These are phyloP conservation scores for Zele albiditarsus DNA, from an alignment of 2,888 invertebrate genomes.

Conservation along the genomic window DNA sequence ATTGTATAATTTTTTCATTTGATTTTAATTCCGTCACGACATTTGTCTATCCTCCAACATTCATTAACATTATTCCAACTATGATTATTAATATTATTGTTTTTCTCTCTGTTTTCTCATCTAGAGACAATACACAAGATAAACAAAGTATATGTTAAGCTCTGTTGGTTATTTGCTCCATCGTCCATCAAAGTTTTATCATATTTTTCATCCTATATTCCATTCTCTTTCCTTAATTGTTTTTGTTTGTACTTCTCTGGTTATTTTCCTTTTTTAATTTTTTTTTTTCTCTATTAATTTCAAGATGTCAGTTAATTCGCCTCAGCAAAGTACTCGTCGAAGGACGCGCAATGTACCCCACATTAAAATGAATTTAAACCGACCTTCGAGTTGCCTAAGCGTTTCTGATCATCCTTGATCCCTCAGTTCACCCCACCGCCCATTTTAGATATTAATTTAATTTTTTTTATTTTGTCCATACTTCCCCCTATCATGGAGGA, in stretches of 20 bases:
- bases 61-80: background rate
- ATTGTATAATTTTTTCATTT: background rate
- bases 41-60: background rate
- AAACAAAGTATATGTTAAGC: background rate
- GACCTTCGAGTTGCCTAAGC: constrained; percentile 10
- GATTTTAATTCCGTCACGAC: background rate
- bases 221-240: background rate
- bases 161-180: background rate
- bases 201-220: background rate
- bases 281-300: constrained; percentile 19
- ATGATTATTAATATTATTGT: constrained; percentile 17
- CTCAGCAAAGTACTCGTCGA: background rate
- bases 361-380: background rate
- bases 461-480: constrained; percentile 28
- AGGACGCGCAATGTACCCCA: constrained; percentile 7
- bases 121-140: background rate
- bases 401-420: constrained; percentile 16
- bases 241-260: background rate
- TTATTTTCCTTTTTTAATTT: constrained; percentile 1
- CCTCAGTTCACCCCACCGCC: constrained; percentile 48
- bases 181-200: background rate
- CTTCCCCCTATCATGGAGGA: constrained; percentile 15
- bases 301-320: constrained; percentile 14
- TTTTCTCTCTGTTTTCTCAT: background rate
- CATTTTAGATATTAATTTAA: constrained; percentile 38